Evolutionary conservation across 2,888 invertebrate species (phyloP).

Genomic region (Zhengitettix transpicula): DNA sequence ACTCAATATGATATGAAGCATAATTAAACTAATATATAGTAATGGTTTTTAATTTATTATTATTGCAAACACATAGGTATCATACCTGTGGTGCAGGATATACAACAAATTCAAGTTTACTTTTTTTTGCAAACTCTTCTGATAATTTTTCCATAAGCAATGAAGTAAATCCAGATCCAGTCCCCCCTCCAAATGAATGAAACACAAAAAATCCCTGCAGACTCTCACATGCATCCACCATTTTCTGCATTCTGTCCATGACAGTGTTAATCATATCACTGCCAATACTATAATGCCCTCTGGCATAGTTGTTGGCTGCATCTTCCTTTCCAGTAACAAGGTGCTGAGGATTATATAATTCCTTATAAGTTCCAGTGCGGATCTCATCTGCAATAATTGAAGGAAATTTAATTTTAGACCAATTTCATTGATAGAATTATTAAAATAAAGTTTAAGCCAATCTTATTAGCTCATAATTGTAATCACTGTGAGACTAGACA

Average conservation of each 20-base stretch:
- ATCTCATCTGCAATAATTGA: conserved; percentile 37
- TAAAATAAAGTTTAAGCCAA: too few species aligned
- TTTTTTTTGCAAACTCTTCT: conserved; percentile 72
- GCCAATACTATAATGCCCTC: conserved; percentile 75
- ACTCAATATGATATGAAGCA: too few species aligned
- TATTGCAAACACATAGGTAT: background rate
- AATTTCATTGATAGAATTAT: too few species aligned
- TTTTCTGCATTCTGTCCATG: conserved; percentile 51
- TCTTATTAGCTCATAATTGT: too few species aligned
- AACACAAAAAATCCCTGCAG: conserved; percentile 74
- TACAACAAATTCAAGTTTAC: conserved; percentile 72
- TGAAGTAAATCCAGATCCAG: conserved; percentile 78
- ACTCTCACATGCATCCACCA: conserved; percentile 66
- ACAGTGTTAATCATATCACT: conserved; percentile 53
- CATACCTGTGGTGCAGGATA: conserved; percentile 73
- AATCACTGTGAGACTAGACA: too few species aligned
- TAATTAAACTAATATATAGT: too few species aligned
- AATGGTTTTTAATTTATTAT: too few species aligned
- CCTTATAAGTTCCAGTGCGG: conserved; percentile 51
- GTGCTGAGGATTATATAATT: conserved; percentile 73
- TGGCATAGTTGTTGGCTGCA: conserved; percentile 78
- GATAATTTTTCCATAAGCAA: conserved; percentile 70
- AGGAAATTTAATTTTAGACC: too few species aligned
- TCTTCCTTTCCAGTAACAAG: conserved; percentile 79
- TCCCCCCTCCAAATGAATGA: conserved; percentile 74